Base-by-base conservation (phyloP, 2,888 invertebrate genomes). In the Drepana falcataria region DNA sequence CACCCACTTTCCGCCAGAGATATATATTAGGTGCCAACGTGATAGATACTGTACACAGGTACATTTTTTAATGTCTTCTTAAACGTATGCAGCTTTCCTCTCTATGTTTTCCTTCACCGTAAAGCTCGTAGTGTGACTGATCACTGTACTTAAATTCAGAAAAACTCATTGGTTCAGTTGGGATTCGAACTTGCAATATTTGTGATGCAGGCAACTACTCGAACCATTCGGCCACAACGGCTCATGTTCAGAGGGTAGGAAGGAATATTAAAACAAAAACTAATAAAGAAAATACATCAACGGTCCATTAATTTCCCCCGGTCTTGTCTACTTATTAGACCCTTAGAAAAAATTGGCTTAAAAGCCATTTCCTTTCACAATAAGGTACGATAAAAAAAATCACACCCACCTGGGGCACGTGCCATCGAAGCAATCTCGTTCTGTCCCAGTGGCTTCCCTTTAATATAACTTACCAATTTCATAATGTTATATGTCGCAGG, bases 351-450 rank as follows among this genome's bases (percentile, higher is more conserved):
- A 66, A 64, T 65, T 65, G 63, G 58, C 68, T 69, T 71, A 68
- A 73, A 76, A 73, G 71, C 70, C 64, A 75, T 80, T 79, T 78
- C 75, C 75, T 76, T 71, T 68, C 47, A 47, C 54, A 53, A 52
- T 66, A 65, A 52, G 55, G 40, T 58, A 55, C 66, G 59, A 65
- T 59, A 69, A 67, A 74, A 75, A 80, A 81, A 83, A 79, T 73
- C 75, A 73, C 75, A 73, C 73, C 75, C 83, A 83, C 81, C 81
- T 83, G 82, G 79, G 56, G 73, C 86, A 76, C 86, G 86, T 86
- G 86, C 76, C 85, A 75, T 72, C 86, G 85, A 85, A 85, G 76
- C 85, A 75, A 73, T 70, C 66, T 63, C 65, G 63, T 67, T 65
- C 74, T 76, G 81, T 83, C 9, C 85, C 83, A 77, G 79, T 76